Base-by-base conservation (phyloP, 2,888 invertebrate genomes). In the Syrista parreyssii region DNA sequence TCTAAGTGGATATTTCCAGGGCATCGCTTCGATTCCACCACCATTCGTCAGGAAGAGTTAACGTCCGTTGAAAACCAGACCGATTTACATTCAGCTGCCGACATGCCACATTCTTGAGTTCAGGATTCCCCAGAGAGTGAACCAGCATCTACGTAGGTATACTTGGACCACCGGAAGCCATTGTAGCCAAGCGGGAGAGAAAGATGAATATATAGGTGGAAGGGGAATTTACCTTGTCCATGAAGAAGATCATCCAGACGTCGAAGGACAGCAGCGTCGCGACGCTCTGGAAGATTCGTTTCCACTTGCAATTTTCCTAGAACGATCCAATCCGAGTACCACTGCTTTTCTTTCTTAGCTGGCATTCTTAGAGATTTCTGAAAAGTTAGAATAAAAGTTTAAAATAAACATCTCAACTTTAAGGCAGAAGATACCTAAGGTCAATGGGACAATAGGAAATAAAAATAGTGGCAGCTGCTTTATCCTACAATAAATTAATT, bases 171-270 rank as follows among this genome's bases (percentile, higher is more conserved):
- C 9, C 55, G 55, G 23, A 55, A 55, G 2, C 9, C 55, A 23
- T 55, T 23, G 55, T 2, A 55, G 55, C 23, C 23, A 55, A 55
- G 1, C 55, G 23, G 23, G 6, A 55, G 2, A 55, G 55, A 55
- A 23, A 23, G 23, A 55, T 55, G 11, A 71, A 71, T 31, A 11
- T 31, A 30, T 1, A 31, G 78, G 72, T 76, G 68, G 33, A 76
- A 40, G 69, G 72, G 69, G 72, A 72, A 68, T 35, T 68, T 73
- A 79, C 79, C 80, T 73, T 71, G 75, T 33, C 74, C 74, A 77
- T 73, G 77, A 9, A 80, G 75, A 35, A 80, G 32, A 11, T 80
- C 74, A n/a, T 80, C 79, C 69, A 80, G 68, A 36, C 79, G 80
- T 12, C 69, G 75, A 3, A 80, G 68, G 11, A 79, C 76, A 23